Percentiles rank a stretch among this genome's conserved stretches.
These are phyloP conservation scores for Scaptodrosophila lebanonensis DNA, from an alignment of 1,140 invertebrate genomes.

Conservation along the genomic window DNA sequence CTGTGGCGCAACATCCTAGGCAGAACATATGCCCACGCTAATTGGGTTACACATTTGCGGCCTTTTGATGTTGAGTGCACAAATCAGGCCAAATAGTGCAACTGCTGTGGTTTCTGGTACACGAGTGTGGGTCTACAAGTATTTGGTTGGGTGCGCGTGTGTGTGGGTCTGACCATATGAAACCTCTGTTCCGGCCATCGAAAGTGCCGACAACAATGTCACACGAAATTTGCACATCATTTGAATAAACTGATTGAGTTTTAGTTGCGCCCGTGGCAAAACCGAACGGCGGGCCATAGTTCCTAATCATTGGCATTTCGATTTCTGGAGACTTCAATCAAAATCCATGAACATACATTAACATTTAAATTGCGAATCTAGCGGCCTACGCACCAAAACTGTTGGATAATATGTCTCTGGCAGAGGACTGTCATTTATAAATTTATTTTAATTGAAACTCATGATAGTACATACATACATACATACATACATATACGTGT, in stretches of 20 bases:
- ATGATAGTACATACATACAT: too few relatives aligned
- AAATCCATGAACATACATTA: too few relatives aligned
- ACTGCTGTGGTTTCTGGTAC: conserved; percentile 23
- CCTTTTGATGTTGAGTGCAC: conserved; percentile 37
- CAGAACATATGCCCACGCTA: conserved; percentile 23
- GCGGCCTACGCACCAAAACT: conserved; percentile 35
- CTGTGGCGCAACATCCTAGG: too few relatives aligned
- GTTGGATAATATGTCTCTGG: too few relatives aligned
- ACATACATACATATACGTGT: too few relatives aligned
- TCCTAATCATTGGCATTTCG: not conserved
- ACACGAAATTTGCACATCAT: conserved; percentile 64
- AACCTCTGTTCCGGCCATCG: too few relatives aligned
- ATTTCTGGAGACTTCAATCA: conserved; percentile 26
- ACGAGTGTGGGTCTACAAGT: not conserved
- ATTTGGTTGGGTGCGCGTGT: not conserved
- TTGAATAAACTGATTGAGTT: conserved; percentile 73
- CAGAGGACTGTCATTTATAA: too few relatives aligned
- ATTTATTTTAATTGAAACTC: too few relatives aligned
- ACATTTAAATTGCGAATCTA: conserved; percentile 54
- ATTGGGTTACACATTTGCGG: conserved; percentile 45
- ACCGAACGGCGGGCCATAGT: conserved; percentile 16
- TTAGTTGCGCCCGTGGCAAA: conserved; percentile 23
- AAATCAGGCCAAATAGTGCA: conserved; percentile 30
- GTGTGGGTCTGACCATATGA: not conserved
- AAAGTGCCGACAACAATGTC: conserved; percentile 39